These are phyloP conservation scores for Heterocephalus glaber DNA, from an alignment of 2,113 vertebrate genomes.

Conservation along the genomic window DNA sequence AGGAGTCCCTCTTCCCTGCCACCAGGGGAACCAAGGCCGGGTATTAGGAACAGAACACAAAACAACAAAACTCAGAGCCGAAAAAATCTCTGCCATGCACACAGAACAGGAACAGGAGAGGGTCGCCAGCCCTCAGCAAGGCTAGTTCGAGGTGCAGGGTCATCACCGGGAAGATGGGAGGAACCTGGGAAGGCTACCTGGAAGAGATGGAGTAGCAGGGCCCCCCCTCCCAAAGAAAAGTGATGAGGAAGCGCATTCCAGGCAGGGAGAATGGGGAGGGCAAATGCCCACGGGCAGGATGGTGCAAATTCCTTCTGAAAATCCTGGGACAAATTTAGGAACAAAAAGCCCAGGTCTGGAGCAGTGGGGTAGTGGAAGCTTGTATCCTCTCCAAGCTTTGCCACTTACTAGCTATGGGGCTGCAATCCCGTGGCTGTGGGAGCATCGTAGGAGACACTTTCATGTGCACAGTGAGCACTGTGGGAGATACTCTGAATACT, in stretches of 20 bases:
- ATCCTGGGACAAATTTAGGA: conserved; percentile 27
- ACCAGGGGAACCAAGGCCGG: background rate
- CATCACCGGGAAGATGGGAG: background rate
- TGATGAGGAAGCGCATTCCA: background rate
- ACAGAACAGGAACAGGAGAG: background rate
- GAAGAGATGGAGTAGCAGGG: conserved; percentile 5
- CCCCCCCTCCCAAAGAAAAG: conserved; percentile 8
- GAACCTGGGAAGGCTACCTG: conserved; percentile 52
- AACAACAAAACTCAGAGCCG: background rate
- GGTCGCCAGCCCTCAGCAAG: background rate
- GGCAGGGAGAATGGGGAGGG: background rate
- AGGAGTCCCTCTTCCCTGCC: background rate
- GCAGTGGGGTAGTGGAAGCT: background rate
- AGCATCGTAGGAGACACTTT: background rate
- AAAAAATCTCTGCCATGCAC: background rate
- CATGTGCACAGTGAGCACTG: no score
- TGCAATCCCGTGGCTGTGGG: background rate
- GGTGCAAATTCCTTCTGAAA: background rate
- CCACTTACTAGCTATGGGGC: background rate
- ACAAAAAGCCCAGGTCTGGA: background rate
- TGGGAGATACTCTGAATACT: background rate
- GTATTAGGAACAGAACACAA: background rate
- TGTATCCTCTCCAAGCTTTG: background rate
- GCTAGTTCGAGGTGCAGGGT: background rate
- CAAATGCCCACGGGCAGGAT: background rate